Percentiles rank a stretch among this genome's conserved stretches.
Conservation (phyloP, 2,113 vertebrate species). For the Galemys pyrenaicus region DNA sequence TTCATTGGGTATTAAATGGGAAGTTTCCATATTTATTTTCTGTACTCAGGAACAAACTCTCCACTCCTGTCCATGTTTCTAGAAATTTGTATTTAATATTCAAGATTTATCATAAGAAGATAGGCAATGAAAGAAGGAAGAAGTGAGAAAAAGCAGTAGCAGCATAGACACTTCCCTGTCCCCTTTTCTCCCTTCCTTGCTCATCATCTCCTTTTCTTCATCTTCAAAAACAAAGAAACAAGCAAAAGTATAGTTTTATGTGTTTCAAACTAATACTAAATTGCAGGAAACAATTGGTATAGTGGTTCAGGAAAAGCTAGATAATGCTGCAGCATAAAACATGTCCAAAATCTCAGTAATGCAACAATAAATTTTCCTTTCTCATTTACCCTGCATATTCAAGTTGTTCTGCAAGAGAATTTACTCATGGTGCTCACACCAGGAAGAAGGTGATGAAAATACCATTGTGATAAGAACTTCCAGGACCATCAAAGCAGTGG, state of each 20-base stretch:
- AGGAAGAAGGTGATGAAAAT: not conserved
- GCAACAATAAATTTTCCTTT: not conserved
- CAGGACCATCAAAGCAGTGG: not conserved
- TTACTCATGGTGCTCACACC: not conserved
- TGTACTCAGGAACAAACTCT: not conserved
- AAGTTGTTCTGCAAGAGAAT: not conserved
- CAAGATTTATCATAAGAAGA: not conserved
- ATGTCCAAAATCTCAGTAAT: conserved; percentile 12
- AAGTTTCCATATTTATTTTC: not conserved
- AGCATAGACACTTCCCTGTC: not conserved
- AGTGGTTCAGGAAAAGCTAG: not conserved
- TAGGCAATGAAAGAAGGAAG: not conserved
- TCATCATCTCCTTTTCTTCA: not conserved
- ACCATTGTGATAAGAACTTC: not conserved
- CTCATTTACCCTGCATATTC: not conserved
- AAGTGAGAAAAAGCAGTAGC: not conserved
- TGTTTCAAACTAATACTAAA: not conserved
- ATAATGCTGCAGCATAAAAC: not conserved
- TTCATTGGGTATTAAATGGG: not conserved
- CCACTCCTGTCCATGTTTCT: not conserved
- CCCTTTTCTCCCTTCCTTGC: not conserved
- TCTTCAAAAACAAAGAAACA: not conserved
- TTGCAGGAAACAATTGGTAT: not conserved
- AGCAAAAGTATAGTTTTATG: not conserved
- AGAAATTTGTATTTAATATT: not conserved